phyloP scores from a whole-genome alignment of 2,797 vertebrate species.

The Halcyon chelicuti region DNA sequence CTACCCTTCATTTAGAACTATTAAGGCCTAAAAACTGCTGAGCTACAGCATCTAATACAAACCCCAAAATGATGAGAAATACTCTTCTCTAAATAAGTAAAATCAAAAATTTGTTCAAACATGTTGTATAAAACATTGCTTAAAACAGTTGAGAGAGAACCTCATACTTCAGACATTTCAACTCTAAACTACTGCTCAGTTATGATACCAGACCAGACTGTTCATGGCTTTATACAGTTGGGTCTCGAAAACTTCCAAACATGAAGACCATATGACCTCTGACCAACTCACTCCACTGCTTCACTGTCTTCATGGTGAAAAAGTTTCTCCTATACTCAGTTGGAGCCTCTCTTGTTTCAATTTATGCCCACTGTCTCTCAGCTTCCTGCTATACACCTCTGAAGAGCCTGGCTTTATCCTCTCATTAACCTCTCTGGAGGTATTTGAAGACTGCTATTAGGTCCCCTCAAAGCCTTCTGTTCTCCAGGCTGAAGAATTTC shows the following conservation, averaged over 20 bases:
- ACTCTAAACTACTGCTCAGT: not conserved
- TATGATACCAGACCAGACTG: not conserved
- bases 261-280: not conserved
- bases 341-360: not conserved
- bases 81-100: not conserved
- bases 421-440: not conserved
- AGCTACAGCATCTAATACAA: not conserved
- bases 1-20: not conserved
- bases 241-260: not conserved
- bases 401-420: not conserved
- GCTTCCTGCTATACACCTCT: not conserved
- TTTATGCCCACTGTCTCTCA: not conserved
- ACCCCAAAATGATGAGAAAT: not conserved
- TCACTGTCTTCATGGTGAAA: not conserved
- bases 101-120: not conserved
- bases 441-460: not conserved
- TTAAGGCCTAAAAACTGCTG: not conserved
- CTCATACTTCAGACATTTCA: not conserved
- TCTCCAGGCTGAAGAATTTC: not conserved
- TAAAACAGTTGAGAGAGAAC: not conserved
- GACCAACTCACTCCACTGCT: not conserved
- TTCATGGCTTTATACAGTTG: not conserved
- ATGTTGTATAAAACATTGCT: not conserved
- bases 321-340: not conserved
- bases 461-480: not conserved